A percentile compares a stretch with the other conserved stretches of the same genome.
phyloP scores from a whole-genome alignment of 2,113 vertebrate species.

The Ellobius talpinus region DNA sequence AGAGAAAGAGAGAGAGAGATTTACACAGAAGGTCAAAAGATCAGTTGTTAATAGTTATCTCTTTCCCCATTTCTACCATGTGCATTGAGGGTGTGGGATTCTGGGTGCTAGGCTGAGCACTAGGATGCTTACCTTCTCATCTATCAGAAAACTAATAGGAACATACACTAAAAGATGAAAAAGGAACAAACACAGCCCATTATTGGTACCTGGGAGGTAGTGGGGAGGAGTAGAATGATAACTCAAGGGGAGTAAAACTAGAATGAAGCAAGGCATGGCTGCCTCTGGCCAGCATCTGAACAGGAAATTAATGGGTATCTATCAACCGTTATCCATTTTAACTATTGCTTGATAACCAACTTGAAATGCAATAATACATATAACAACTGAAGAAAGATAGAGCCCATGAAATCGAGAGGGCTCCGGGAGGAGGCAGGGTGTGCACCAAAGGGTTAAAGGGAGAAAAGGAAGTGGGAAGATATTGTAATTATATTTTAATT shows the following conservation, averaged over 20 bases:
- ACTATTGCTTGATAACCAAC: not conserved
- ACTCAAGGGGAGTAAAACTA: not conserved
- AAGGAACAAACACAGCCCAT: not conserved
- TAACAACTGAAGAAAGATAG: not conserved
- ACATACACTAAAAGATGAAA: not conserved
- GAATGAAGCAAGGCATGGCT: not conserved
- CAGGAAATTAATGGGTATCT: not conserved
- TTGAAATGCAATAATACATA: not conserved
- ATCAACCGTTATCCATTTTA: not conserved
- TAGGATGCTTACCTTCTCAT: not conserved
- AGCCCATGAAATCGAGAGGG: not conserved
- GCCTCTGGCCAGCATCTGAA: not conserved
- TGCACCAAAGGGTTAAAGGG: not conserved
- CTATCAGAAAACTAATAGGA: not conserved
- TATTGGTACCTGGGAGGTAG: not conserved
- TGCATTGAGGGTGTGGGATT: not conserved
- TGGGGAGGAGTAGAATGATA: not conserved
- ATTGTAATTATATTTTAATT: not conserved
- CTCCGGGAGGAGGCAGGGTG: rapidly evolving
- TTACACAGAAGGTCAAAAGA: not conserved
- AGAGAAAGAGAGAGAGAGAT: not conserved
- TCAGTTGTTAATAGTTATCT: not conserved
- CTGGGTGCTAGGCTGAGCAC: not conserved
- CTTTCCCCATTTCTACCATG: not conserved
- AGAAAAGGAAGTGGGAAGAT: not conserved